Evolutionary conservation across 2,113 vertebrate species (phyloP).

Genomic region (Triplophysa tibetana): DNA sequence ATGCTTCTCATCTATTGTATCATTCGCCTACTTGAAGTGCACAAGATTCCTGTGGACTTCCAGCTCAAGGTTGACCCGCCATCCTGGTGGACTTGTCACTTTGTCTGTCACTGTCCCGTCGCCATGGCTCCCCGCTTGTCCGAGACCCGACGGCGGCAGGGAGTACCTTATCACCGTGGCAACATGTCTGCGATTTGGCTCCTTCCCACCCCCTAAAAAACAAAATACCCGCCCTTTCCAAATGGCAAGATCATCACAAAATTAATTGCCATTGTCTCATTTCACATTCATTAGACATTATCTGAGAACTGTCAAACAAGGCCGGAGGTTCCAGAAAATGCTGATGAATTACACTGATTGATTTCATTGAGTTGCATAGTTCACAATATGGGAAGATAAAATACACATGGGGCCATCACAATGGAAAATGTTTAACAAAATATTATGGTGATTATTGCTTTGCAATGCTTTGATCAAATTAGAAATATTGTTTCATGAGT

Average conservation of each 20-base stretch:
- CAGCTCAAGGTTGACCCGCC: conserved; percentile 63
- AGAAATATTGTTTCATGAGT: background rate
- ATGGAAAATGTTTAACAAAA: background rate
- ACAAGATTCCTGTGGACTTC: background rate
- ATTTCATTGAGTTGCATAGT: background rate
- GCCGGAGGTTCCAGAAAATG: background rate
- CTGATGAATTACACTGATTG: conserved; percentile 28
- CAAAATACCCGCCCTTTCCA: conserved; percentile 48
- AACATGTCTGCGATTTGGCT: conserved; percentile 79
- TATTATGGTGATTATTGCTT: conserved; percentile 19
- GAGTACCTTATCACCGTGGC: conserved; percentile 81
- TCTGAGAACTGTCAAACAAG: conserved; percentile 42
- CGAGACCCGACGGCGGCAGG: conserved; percentile 82
- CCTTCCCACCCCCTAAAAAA: conserved; percentile 56
- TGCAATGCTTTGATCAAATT: background rate
- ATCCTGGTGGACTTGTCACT: conserved; percentile 67
- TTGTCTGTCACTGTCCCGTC: conserved; percentile 78
- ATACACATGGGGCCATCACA: background rate
- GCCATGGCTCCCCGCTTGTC: conserved; percentile 78
- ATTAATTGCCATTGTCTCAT: conserved; percentile 63
- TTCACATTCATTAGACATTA: conserved; percentile 56
- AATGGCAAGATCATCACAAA: conserved; percentile 58
- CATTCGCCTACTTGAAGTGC: background rate
- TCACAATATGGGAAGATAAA: conserved; percentile 1
- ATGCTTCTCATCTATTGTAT: conserved; percentile 8